A percentile compares a stretch with the other conserved stretches of the same genome.
These are phyloP conservation scores for Engraulis encrasicolus DNA, from an alignment of 2,113 vertebrate genomes.

Conservation along the genomic window DNA sequence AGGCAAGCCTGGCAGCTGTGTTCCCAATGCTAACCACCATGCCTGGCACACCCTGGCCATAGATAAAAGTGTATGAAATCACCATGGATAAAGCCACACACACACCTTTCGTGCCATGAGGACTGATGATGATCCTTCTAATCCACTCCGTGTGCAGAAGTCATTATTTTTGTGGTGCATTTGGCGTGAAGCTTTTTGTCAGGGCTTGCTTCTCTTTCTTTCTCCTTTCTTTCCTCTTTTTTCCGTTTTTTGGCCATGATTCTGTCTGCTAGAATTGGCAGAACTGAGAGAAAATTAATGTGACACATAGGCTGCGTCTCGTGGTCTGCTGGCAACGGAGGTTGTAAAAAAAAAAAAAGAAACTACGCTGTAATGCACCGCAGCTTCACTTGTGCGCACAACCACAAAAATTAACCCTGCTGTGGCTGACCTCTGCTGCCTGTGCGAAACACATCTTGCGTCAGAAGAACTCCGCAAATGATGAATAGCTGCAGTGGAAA, in stretches of 20 bases:
- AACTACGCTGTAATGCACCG: background rate
- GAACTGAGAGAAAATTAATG: conserved; percentile 51
- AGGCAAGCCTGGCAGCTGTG: too few species aligned
- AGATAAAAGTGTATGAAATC: conserved; percentile 55
- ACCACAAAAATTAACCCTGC: background rate
- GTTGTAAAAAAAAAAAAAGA: background rate
- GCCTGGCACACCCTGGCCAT: conserved; percentile 54
- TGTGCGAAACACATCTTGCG: background rate
- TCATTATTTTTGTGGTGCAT: conserved; percentile 48
- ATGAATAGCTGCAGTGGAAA: background rate
- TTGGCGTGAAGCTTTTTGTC: conserved; percentile 53
- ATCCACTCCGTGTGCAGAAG: conserved; percentile 46
- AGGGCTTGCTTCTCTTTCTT: conserved; percentile 1
- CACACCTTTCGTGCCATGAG: conserved; percentile 42
- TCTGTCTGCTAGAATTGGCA: conserved; percentile 34
- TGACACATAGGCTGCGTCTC: conserved; percentile 46
- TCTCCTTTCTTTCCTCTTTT: too few species aligned
- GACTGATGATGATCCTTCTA: conserved; percentile 46
- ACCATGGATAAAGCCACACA: conserved; percentile 47
- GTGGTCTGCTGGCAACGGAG: conserved; percentile 34
- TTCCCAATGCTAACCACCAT: too few species aligned
- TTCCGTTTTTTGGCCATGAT: conserved; percentile 34
- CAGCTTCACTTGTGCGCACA: background rate
- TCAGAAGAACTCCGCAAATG: background rate
- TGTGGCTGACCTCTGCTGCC: background rate